These are phyloP conservation scores for Myiozetetes cayanensis DNA, from an alignment of 2,113 vertebrate genomes.

Conservation along the genomic window DNA sequence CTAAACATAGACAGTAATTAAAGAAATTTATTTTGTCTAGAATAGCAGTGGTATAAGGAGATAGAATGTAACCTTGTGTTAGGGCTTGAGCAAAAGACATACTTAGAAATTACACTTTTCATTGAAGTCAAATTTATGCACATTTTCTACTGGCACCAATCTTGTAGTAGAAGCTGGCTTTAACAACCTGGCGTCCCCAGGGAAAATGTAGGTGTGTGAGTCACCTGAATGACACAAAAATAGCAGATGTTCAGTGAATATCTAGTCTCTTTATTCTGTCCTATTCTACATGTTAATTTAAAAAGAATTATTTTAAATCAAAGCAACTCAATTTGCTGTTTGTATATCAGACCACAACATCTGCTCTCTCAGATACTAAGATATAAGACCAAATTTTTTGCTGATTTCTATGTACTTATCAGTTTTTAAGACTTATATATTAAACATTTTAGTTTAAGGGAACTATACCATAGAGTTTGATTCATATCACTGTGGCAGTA, in stretches of 20 bases:
- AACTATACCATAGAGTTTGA: neutral
- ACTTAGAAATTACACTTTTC: neutral
- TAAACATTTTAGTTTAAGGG: neutral
- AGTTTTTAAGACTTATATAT: neutral
- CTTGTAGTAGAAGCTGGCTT: neutral
- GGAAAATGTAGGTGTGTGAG: neutral
- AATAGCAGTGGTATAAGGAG: neutral
- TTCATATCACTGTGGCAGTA: neutral
- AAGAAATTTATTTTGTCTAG: neutral
- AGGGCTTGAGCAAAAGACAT: neutral
- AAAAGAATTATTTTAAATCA: neutral
- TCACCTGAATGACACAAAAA: slow-evolving; percentile 15
- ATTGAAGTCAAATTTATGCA: neutral
- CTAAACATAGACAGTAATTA: neutral
- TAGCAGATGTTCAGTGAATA: slow-evolving; percentile 1
- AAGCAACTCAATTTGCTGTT: neutral
- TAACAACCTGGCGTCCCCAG: neutral
- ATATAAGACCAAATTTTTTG: neutral
- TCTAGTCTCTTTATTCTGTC: neutral
- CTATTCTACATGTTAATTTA: neutral
- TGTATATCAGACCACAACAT: neutral
- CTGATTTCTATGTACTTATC: neutral
- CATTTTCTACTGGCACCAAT: neutral
- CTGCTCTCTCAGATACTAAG: neutral
- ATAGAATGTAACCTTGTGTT: neutral